Conservation (phyloP, 1,140 invertebrate species). For the Papilio glaucus region DNA sequence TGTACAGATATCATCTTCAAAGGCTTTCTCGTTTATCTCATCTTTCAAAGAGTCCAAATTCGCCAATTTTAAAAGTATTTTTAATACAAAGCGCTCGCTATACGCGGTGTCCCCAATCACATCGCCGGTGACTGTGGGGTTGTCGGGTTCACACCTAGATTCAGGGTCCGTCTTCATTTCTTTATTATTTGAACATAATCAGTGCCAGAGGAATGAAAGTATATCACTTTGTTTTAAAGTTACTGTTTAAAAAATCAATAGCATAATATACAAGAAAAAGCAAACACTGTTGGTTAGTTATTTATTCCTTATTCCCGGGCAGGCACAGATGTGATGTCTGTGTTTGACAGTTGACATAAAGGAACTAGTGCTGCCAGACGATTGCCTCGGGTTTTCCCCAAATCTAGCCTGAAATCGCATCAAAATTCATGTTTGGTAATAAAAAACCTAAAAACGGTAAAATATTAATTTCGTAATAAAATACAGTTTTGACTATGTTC, state of each 20-base stretch:
- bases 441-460: no score
- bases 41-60: constrained; percentile 78
- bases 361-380: no score
- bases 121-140: constrained; percentile 83
- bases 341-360: no score
- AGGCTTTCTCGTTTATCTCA: constrained; percentile 78
- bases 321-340: no score
- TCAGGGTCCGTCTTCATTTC: constrained; percentile 68
- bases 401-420: no score
- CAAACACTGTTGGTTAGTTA: no score
- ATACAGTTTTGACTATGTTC: no score
- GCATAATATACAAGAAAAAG: no score
- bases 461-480: no score
- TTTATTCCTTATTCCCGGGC: not conserved
- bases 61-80: constrained; percentile 85
- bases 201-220: not conserved
- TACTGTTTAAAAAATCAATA: no score
- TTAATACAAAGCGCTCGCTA: constrained; percentile 89
- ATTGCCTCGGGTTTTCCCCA: no score
- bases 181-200: constrained; percentile 8
- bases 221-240: constrained; percentile 7
- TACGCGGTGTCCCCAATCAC: constrained; percentile 90
- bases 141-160: constrained; percentile 44
- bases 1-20: constrained; percentile 88
- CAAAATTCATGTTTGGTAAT: no score